A percentile compares a stretch with the other conserved stretches of the same genome.
Conservation (phyloP, 2,113 vertebrate genomes). For the Ceratotherium simum region DNA sequence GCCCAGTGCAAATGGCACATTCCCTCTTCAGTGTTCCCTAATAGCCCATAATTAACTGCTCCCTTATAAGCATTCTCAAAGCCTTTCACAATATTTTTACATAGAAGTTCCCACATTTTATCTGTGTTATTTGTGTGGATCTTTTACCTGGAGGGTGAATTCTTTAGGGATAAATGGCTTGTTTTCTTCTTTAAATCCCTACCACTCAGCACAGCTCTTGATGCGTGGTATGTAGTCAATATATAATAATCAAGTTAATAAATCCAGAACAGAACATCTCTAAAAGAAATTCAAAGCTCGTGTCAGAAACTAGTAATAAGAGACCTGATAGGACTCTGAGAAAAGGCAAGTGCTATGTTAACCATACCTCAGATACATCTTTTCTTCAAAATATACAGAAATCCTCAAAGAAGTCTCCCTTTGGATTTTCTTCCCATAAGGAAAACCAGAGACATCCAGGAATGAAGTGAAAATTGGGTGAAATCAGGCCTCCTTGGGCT, state of each 20-base stretch:
- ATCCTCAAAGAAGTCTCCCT: neutral
- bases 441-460: neutral
- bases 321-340: neutral
- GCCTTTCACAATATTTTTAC: neutral
- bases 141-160: neutral
- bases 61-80: neutral
- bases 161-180: neutral
- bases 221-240: neutral
- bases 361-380: neutral
- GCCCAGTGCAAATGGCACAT: neutral
- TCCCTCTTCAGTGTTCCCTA: neutral
- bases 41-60: neutral
- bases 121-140: constrained; percentile 17
- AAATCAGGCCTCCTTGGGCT: neutral
- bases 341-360: neutral
- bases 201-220: neutral
- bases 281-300: neutral
- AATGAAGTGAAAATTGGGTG: neutral
- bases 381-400: constrained; percentile 33
- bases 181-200: constrained; percentile 9
- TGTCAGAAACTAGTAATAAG: neutral
- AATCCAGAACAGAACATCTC: neutral
- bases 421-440: neutral
- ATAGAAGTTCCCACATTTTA: constrained; percentile 14
- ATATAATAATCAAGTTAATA: neutral